Base-by-base conservation (phyloP, 2,888 invertebrate species). In the Atethmia centrago region DNA sequence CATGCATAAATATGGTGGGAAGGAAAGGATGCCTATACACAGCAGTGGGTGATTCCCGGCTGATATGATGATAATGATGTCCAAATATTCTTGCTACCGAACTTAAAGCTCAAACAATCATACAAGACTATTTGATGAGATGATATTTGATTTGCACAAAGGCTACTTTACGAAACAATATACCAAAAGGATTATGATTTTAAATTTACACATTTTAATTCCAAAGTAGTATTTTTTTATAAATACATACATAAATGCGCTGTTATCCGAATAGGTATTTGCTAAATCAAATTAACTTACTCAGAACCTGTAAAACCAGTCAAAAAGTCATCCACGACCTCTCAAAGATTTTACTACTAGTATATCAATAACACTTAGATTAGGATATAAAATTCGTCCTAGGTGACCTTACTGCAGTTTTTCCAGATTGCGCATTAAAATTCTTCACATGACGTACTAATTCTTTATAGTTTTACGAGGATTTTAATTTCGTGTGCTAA, bases 281-380 rank as follows among this genome's bases (percentile, higher is more conserved):
- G 45, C n/a, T 31, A 55, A 55, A 36, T 14, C 21, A 14, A 56
- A 73, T 25, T 16, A 47, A 16, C 21, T 10, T 49, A 25, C 3
- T 7, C 28, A 59, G 47, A 31, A 77, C 51, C 25, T 47, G 63
- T 51, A 7, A 56, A 77, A 65, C 61, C 7, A 66, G 53, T 68
- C 10, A 14, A 47, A 53, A 81, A 56, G 40, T 56, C 21, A 42
- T 31, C 1, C 28, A 31, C 28, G 69, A 83, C 84, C 63, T 80
- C 28, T 47, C 21, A 25, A 55, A 53, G 67, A 56, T 68, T 31
- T 2, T 9, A 25, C 19, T 51, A 62, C 58, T 58, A 62, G 45
- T 64, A 64, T 7, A 16, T 16, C 25, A 55, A 12, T 25, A 69
- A 55, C 47, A 79, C 28, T 12, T 12, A 62, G 12, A 21, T 28